Evolutionary conservation across 2,888 invertebrate species (phyloP), one percentile per base, ranked within the genome.

Genomic region (Meloe dianella): DNA sequence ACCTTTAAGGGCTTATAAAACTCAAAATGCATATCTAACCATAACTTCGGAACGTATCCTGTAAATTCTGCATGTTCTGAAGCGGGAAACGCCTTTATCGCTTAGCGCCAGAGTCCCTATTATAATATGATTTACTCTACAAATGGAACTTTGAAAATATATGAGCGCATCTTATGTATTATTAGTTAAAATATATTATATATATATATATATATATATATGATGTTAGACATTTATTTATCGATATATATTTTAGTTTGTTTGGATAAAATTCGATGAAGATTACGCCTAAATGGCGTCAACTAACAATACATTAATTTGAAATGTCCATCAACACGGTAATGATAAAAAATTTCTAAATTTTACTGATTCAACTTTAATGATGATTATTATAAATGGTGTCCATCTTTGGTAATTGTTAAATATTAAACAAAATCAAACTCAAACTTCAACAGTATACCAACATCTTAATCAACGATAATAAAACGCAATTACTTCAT

Each of bases 111-210:
- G 79, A 75, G 76, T 73, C 75, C 79, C 78, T 79, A 80, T 81
- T 81, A 81, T 77, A 78, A 78, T 79, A 79, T 80, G 80, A 81
- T 81, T 81, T 81, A 81, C 79, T 78, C 72, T 67, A 73, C 74
- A 77, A 81, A 81, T 79, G 79, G 79, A 80, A 79, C 76, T 73
- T 56, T 75, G 77, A 71, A 77, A 78, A 81, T 80, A 81, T 81
- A 80, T 76, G 78, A 73, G 74, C 77, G 77, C 77, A 76, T 77
- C 79, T 79, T 75, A 79, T 77, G 76, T 73, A 77, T 79, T 79
- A 78, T 79, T 79, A 77, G 77, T 78, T 78, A 74, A 76, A 75
- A 77, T 77, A 77, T n/a, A n/a, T n/a, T n/a, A n/a, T n/a, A n/a
- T n/a, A n/a, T n/a, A n/a, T n/a, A n/a, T n/a, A n/a, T n/a, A n/a